Evolutionary conservation across 2,888 invertebrate species (phyloP).

Genomic region (Urechis unicinctus): DNA sequence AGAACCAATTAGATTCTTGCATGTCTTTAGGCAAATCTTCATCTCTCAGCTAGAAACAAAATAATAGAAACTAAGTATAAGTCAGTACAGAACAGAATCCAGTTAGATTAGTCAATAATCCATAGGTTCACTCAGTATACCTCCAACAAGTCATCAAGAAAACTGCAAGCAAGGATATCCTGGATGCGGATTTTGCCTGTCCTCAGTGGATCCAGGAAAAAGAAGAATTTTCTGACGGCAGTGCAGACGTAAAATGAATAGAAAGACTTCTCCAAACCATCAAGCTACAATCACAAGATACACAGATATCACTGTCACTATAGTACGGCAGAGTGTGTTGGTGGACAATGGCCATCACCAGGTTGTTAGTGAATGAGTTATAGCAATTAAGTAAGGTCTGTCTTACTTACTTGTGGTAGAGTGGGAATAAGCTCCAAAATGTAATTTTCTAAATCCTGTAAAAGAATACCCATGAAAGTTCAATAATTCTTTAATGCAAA

Average conservation of each 20-base stretch:
- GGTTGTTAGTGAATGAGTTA: too few species aligned
- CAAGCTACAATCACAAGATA: slow-evolving; percentile 55
- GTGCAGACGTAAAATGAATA: slow-evolving; percentile 95
- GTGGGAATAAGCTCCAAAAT: slow-evolving; percentile 89
- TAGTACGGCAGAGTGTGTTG: too few species aligned
- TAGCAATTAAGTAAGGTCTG: too few species aligned
- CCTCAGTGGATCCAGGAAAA: slow-evolving; percentile 84
- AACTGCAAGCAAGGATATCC: slow-evolving; percentile 84
- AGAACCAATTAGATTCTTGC: slow-evolving; percentile 64
- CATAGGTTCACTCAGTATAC: slow-evolving; percentile 42
- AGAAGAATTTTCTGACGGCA: slow-evolving; percentile 90
- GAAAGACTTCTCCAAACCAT: slow-evolving; percentile 85
- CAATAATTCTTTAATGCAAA: not conserved
- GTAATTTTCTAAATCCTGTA: slow-evolving; percentile 76
- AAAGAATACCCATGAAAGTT: not conserved
- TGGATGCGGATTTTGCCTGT: slow-evolving; percentile 83
- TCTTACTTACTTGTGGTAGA: slow-evolving; percentile 64
- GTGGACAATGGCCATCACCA: too few species aligned
- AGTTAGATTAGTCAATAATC: too few species aligned
- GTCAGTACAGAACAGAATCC: not conserved
- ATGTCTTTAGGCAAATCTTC: slow-evolving; percentile 75
- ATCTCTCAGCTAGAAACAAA: slow-evolving; percentile 62
- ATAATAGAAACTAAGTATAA: not conserved
- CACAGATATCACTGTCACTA: too few species aligned
- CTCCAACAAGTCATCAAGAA: slow-evolving; percentile 85